Evolutionary conservation across 2,797 vertebrate species (phyloP).

Genomic region (Xenentodon cancila): DNA sequence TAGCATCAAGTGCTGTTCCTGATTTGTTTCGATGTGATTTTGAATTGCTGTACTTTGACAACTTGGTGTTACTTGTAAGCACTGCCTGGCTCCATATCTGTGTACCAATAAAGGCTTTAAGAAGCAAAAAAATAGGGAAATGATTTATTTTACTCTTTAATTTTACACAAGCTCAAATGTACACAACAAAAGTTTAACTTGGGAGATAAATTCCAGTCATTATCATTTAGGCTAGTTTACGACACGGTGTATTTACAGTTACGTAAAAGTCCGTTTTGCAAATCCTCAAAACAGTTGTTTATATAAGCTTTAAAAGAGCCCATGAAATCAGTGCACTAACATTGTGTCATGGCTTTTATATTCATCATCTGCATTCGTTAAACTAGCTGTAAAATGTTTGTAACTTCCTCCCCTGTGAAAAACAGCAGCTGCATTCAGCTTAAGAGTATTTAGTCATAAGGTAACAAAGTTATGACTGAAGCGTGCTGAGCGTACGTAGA

Average conservation of each 20-base stretch:
- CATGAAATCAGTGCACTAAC: too few species aligned
- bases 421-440: slow-evolving; percentile 6
- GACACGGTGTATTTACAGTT: slow-evolving; percentile 5
- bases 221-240: slow-evolving; percentile 34
- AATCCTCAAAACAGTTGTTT: too few species aligned
- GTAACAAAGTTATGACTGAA: too few species aligned
- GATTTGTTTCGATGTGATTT: slow-evolving; percentile 72
- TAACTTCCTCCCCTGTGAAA: slow-evolving; percentile 10
- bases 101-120: slow-evolving; percentile 79
- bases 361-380: slow-evolving; percentile 12
- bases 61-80: slow-evolving; percentile 73
- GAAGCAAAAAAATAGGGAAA: slow-evolving; percentile 38
- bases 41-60: slow-evolving; percentile 74
- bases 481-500: neutral
- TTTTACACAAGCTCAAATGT: slow-evolving; percentile 36
- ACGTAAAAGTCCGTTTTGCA: neutral
- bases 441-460: neutral
- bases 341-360: neutral
- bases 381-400: slow-evolving; percentile 13
- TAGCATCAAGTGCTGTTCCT: slow-evolving; percentile 69
- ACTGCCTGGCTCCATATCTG: slow-evolving; percentile 75
- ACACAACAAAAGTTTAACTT: slow-evolving; percentile 20
- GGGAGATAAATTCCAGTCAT: slow-evolving; percentile 36
- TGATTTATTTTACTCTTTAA: slow-evolving; percentile 37
- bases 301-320: too few species aligned